Conservation (phyloP, 2,797 vertebrate species). For the Typhlichthys eigenmanni region DNA sequence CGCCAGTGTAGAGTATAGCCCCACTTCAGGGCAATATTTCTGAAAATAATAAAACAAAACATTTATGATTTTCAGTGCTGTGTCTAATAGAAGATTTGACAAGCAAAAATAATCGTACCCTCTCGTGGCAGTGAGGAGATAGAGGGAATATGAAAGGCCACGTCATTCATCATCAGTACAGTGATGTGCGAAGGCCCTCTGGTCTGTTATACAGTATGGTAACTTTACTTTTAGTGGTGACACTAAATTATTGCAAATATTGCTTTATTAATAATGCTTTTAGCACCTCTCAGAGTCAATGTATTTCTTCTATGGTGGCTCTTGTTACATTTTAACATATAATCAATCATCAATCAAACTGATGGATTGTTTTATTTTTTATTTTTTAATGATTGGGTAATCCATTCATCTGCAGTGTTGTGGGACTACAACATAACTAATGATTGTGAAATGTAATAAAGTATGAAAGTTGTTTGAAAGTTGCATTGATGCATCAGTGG, state of each 20-base stretch:
- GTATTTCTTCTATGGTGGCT: too few relatives aligned
- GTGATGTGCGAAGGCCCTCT: neutral
- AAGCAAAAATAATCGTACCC: neutral
- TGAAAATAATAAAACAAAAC: neutral
- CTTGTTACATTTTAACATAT: too few relatives aligned
- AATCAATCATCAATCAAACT: too few relatives aligned
- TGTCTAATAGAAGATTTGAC: neutral
- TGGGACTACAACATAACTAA: neutral
- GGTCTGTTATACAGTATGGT: too few relatives aligned
- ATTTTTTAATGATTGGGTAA: too few relatives aligned
- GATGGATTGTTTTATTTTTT: too few relatives aligned
- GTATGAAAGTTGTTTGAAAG: slow-evolving; percentile 15
- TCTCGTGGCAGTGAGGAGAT: neutral
- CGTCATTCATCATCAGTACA: neutral
- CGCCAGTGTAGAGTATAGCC: neutral
- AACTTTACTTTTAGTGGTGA: too few relatives aligned
- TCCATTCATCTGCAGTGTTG: neutral
- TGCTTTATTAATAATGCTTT: too few relatives aligned
- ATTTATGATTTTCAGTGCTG: too few relatives aligned
- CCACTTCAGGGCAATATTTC: neutral
- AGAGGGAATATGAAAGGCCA: neutral
- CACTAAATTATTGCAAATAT: too few relatives aligned
- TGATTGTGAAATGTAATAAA: neutral
- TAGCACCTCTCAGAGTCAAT: too few relatives aligned
- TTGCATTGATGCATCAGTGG: slow-evolving; percentile 16